Evolutionary conservation across 2,113 vertebrate genomes (phyloP).

Genomic region (Calonectris borealis): DNA sequence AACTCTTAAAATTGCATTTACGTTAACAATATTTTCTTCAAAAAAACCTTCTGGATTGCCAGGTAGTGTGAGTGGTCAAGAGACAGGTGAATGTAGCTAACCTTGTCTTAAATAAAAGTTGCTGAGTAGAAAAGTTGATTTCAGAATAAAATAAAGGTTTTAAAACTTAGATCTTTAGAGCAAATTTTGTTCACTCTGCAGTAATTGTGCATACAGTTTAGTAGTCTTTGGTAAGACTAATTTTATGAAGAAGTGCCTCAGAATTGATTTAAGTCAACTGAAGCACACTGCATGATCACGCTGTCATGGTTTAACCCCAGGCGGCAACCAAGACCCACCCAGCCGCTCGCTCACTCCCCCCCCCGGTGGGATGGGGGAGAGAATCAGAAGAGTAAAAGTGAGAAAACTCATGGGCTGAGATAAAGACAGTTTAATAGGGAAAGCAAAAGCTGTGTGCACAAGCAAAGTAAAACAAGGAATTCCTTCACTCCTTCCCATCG

Average conservation of each 20-base stretch:
- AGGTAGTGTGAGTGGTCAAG: background rate
- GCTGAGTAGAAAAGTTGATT: background rate
- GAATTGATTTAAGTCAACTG: background rate
- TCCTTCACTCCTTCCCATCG: too few species aligned
- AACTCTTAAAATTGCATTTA: background rate
- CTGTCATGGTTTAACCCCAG: background rate
- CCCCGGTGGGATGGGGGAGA: too few species aligned
- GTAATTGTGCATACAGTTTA: background rate
- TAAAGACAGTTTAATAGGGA: too few species aligned
- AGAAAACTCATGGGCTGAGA: too few species aligned
- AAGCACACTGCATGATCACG: background rate
- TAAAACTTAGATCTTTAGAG: background rate
- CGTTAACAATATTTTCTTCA: background rate
- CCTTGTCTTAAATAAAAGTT: background rate
- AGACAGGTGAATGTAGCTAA: background rate
- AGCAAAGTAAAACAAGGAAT: too few species aligned
- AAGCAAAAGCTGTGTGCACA: too few species aligned
- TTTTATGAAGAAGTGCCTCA: background rate
- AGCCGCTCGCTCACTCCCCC: too few species aligned
- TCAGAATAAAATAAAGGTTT: background rate
- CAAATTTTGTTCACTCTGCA: background rate
- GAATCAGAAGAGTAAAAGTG: too few species aligned
- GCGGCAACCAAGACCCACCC: too few species aligned
- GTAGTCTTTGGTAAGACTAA: background rate
- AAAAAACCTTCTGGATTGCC: accelerated